phyloP scores from a whole-genome alignment of 92 coral and sea anemone genomes.

The Bergia puertoricense region DNA sequence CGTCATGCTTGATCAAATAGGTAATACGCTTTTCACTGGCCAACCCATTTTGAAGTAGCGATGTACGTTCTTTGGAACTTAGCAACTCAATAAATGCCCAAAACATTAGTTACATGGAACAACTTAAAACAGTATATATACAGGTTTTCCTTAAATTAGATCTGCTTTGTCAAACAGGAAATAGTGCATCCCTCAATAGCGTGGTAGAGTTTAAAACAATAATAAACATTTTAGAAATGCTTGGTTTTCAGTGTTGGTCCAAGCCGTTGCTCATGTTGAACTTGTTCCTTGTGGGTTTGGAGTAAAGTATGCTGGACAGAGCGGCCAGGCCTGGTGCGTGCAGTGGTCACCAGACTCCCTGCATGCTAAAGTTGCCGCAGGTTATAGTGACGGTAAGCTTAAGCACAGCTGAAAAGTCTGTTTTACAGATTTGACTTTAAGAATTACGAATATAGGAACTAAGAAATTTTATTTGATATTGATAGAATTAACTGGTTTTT shows the following conservation, averaged over 20 bases:
- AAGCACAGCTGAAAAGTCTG: background rate
- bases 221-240: background rate
- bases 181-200: no score
- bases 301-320: constrained; percentile 64
- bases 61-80: no score
- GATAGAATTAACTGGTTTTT: background rate
- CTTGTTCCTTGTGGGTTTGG: constrained; percentile 79
- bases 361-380: constrained; percentile 75
- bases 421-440: background rate
- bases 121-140: no score
- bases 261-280: constrained; percentile 58
- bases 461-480: background rate
- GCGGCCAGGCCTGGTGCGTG: constrained; percentile 87
- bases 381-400: constrained; percentile 85
- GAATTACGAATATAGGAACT: background rate
- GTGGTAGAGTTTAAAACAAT: background rate
- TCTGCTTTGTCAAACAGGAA: no score
- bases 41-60: no score
- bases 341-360: constrained; percentile 73
- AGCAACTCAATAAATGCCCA: no score
- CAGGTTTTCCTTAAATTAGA: no score
- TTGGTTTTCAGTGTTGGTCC: constrained; percentile 63
- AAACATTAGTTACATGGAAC: no score
- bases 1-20: no score
- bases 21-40: no score